Conservation (phyloP, 2,888 invertebrate genomes). For the Platycheirus albimanus region DNA sequence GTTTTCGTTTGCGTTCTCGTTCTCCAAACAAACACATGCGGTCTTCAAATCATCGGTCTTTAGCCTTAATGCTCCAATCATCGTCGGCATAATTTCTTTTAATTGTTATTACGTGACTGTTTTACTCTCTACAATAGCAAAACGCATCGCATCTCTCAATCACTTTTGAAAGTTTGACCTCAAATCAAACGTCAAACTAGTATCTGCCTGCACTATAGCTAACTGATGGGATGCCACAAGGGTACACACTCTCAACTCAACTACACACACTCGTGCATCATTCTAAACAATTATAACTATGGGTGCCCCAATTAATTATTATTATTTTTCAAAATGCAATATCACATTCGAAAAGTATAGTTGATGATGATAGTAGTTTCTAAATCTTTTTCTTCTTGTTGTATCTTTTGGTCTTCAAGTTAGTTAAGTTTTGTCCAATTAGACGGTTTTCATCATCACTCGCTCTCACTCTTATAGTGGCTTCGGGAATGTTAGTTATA, state of each 20-base stretch:
- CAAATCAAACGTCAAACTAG: slow-evolving; percentile 68
- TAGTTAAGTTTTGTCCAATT: slow-evolving; percentile 55
- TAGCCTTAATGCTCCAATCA: slow-evolving; percentile 60
- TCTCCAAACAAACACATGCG: no score
- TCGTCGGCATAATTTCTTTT: slow-evolving; percentile 70
- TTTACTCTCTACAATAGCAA: slow-evolving; percentile 57
- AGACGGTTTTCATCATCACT: slow-evolving; percentile 30
- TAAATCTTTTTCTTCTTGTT: background rate
- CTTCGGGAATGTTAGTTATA: slow-evolving; percentile 14
- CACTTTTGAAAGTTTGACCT: slow-evolving; percentile 74
- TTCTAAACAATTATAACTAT: slow-evolving; percentile 62
- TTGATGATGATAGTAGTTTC: slow-evolving; percentile 61
- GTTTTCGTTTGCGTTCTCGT: background rate
- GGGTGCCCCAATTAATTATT: slow-evolving; percentile 72
- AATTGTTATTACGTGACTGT: slow-evolving; percentile 74
- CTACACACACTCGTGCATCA: slow-evolving; percentile 41
- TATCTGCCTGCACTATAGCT: background rate
- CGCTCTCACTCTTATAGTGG: slow-evolving; percentile 32
- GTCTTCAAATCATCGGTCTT: slow-evolving; percentile 26
- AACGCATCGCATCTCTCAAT: slow-evolving; percentile 63
- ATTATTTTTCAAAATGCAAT: slow-evolving; percentile 73
- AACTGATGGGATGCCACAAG: slow-evolving; percentile 47
- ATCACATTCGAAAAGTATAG: slow-evolving; percentile 41
- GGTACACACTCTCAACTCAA: slow-evolving; percentile 16
- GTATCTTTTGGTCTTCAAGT: background rate